phyloP scores from a whole-genome alignment of 2,797 vertebrate genomes.

The Neosilurus mollespiculum region DNA sequence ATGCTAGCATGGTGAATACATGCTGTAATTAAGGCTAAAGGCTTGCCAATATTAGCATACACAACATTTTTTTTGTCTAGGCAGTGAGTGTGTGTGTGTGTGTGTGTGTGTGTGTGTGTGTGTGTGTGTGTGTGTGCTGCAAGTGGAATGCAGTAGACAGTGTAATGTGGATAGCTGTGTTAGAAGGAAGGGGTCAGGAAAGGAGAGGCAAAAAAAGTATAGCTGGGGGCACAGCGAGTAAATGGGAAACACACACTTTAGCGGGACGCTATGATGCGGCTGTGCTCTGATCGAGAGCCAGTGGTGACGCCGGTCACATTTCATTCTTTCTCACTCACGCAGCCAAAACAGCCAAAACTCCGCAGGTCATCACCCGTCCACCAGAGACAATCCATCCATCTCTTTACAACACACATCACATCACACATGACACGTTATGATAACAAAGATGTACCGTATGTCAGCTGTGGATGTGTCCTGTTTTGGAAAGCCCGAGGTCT shows the following conservation, averaged over 20 bases:
- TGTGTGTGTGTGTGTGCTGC: background rate
- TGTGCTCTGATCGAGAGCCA: conserved; percentile 42
- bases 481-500: background rate
- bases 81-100: too few relatives aligned
- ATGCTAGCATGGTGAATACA: too few relatives aligned
- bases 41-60: too few relatives aligned
- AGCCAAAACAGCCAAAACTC: conserved; percentile 16
- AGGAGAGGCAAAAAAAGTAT: conserved; percentile 29
- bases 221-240: conserved; percentile 37
- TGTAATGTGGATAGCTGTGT: conserved; percentile 6
- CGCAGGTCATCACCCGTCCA: background rate
- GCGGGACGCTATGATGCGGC: conserved; percentile 47
- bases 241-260: conserved; percentile 57
- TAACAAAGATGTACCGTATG: background rate
- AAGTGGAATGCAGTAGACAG: background rate
- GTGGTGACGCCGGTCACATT: conserved; percentile 36
- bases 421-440: conserved; percentile 11
- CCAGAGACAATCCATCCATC: background rate
- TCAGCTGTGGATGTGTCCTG: conserved; percentile 15
- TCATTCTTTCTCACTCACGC: conserved; percentile 6
- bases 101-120: background rate
- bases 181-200: conserved; percentile 17
- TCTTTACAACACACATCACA: conserved; percentile 29
- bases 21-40: too few relatives aligned
- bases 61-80: too few relatives aligned